Evolutionary conservation across 2,113 vertebrate genomes (phyloP).

Genomic region (Saccopteryx bilineata): DNA sequence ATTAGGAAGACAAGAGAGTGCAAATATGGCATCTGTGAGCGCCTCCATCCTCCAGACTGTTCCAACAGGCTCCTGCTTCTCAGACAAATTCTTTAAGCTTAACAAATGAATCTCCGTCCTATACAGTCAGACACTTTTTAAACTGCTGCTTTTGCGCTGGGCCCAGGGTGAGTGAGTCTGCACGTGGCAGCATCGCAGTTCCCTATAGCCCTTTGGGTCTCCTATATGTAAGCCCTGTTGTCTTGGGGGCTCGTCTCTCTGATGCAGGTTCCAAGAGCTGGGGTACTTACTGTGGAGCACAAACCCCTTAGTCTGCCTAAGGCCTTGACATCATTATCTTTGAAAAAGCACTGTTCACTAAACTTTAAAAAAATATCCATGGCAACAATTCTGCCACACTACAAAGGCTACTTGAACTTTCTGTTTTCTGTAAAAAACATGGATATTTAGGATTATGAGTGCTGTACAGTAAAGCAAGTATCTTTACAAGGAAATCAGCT

Average conservation of each 20-base stretch:
- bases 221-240: not conserved
- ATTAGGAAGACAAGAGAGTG: not conserved
- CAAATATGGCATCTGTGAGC: not conserved
- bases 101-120: not conserved
- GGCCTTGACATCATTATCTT: conserved; percentile 78
- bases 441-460: not conserved
- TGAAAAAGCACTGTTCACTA: conserved; percentile 77
- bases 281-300: not conserved
- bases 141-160: not conserved
- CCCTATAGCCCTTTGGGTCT: not conserved
- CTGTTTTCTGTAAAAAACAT: conserved; percentile 75
- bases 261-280: not conserved
- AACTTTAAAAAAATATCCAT: conserved; percentile 82
- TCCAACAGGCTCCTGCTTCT: not conserved
- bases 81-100: not conserved
- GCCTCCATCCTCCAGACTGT: not conserved
- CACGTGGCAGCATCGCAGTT: not conserved
- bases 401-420: conserved; percentile 59
- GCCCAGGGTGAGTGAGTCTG: not conserved
- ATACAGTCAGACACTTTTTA: not conserved
- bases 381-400: conserved; percentile 76
- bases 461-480: not conserved
- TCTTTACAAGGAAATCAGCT: conserved; percentile 37
- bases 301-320: conserved; percentile 60
- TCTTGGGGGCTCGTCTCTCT: not conserved